Conservation (phyloP, 2,797 vertebrate genomes). For the Falco novaeseelandiae region DNA sequence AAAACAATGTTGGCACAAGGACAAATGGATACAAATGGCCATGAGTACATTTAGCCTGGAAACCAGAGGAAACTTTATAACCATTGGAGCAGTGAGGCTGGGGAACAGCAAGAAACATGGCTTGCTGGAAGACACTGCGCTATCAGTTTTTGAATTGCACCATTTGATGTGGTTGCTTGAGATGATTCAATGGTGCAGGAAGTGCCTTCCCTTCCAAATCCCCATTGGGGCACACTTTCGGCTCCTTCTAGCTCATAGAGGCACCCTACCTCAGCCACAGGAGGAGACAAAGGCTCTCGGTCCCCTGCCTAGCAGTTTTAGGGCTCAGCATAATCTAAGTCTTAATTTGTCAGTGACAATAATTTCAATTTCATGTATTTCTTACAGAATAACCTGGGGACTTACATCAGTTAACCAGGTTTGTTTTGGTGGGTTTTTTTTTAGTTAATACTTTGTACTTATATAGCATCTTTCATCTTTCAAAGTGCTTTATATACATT, state of each 20-base stretch:
- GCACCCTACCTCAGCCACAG: background rate
- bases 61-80: constrained; percentile 10
- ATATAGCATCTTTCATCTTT: constrained; percentile 67
- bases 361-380: background rate
- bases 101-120: background rate
- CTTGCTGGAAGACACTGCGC: background rate
- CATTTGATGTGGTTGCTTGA: background rate
- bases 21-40: constrained; percentile 61
- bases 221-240: rapidly evolving
- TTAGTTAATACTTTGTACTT: constrained; percentile 58
- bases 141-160: background rate
- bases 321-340: background rate
- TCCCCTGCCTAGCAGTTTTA: background rate
- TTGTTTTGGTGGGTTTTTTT: too few species aligned
- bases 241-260: background rate
- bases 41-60: background rate
- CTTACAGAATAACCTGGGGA: constrained; percentile 4
- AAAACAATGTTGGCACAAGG: constrained; percentile 65
- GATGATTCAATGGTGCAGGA: background rate
- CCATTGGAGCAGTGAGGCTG: background rate
- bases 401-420: background rate
- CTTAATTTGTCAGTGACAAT: background rate
- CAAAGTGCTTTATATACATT: constrained; percentile 61
- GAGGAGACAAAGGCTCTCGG: background rate
- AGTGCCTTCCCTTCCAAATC: background rate